A percentile compares a stretch with the other conserved stretches of the same genome.
phyloP scores from a whole-genome alignment of 2,797 vertebrate species.

The Bufotes viridis region DNA sequence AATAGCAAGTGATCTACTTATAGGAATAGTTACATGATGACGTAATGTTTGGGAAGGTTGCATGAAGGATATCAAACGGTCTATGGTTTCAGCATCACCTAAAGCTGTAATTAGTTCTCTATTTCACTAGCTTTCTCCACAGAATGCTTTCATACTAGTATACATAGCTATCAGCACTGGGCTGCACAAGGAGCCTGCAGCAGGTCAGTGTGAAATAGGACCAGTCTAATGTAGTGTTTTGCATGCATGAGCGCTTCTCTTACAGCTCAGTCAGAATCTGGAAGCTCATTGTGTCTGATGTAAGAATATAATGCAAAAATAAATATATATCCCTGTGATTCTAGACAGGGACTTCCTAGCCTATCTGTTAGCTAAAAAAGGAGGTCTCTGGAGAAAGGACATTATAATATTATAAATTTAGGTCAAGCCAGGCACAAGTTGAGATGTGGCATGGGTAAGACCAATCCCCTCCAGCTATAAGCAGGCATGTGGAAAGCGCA shows the following conservation, averaged over 20 bases:
- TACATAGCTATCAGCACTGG: neutral
- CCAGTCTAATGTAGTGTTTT: conserved; percentile 9
- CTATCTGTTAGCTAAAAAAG: conserved; percentile 33
- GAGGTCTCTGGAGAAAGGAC: conserved; percentile 25
- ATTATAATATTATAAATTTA: conserved; percentile 48
- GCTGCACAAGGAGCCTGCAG: neutral
- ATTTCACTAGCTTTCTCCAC: no score
- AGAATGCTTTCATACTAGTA: neutral
- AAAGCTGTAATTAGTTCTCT: neutral
- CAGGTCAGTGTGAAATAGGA: conserved; percentile 26
- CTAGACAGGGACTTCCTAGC: neutral
- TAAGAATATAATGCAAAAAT: conserved; percentile 1
- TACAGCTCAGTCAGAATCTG: conserved; percentile 14
- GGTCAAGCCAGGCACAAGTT: conserved; percentile 44
- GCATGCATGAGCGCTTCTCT: conserved; percentile 36
- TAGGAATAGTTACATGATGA: neutral
- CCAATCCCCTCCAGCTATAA: conserved; percentile 26
- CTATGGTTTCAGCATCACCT: neutral
- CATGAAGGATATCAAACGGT: neutral
- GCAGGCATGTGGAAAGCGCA: conserved; percentile 32
- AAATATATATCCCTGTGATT: conserved; percentile 1
- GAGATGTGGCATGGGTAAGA: conserved; percentile 20
- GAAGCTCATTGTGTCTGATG: neutral
- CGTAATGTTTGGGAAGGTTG: neutral
- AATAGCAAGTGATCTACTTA: conserved; percentile 5